Percentiles rank a stretch among this genome's conserved stretches.
Evolutionary conservation across 2,113 vertebrate species (phyloP).

Genomic region (Aythya baeri): DNA sequence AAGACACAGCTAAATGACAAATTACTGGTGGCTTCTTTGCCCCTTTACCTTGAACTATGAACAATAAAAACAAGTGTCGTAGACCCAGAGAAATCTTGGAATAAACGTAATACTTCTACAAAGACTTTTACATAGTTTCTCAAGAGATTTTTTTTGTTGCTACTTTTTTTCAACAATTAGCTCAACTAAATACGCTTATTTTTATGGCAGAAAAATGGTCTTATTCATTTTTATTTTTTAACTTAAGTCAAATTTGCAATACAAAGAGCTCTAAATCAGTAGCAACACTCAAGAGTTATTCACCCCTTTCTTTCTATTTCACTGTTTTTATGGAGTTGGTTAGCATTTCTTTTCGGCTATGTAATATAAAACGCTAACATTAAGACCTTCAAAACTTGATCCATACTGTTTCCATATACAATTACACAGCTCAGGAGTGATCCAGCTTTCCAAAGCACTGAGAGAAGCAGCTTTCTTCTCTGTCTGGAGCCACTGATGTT

Average conservation of each 20-base stretch:
- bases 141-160: background rate
- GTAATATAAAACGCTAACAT: background rate
- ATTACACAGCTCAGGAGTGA: fast-evolving
- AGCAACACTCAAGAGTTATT: background rate
- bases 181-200: background rate
- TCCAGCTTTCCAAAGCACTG: background rate
- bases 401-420: background rate
- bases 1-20: background rate
- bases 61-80: background rate
- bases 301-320: background rate
- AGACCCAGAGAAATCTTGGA: background rate
- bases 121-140: background rate
- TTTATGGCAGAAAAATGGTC: background rate
- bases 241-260: background rate
- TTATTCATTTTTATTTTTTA: background rate
- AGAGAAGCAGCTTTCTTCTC: background rate
- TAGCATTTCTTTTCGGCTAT: background rate
- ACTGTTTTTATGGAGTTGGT: background rate
- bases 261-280: background rate
- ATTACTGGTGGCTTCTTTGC: background rate
- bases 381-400: background rate
- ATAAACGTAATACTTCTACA: background rate
- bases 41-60: background rate
- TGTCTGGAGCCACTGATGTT: background rate
- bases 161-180: background rate